Base-by-base conservation (phyloP, 2,888 invertebrate genomes). In the Eilema depressum region DNA sequence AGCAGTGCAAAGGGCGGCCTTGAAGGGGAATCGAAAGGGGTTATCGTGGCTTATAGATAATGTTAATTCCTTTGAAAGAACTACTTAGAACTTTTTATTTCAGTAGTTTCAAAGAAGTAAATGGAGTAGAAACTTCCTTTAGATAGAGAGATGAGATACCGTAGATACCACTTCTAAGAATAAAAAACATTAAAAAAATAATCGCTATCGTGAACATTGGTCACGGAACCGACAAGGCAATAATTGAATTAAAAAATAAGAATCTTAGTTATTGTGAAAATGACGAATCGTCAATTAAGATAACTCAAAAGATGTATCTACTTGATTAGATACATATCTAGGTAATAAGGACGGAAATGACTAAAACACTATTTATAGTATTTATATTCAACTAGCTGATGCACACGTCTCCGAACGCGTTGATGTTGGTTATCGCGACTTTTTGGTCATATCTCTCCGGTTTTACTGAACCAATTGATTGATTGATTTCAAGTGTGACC, bases 161-260 rank as follows among this genome's bases (percentile, higher is more conserved):
- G 17, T 4, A 12, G 12, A 12, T 14, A 14, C 5, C 3, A 41
- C 17, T 41, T 41, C 17, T 7, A 47, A 47, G 20, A 20, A 47
- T 20, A 33, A 41, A 41, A 17, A 41, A 41, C 5, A 20, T 4
- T 5, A 53, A 53, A 53, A 20, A 20, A 8, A 53, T 37, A 37
- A 53, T 53, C 53, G 20, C 20, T 53, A 53, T 53, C 53, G 3
- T 53, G n/a, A 53, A 53, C 10, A 53, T n/a, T 20, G 53, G 53
- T 10, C 53, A 53, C 53, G n/a, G 20, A n/a, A n/a, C 53, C 10
- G 53, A 59, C 26, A 26, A 59, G 59, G 28, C 17, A 25, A 59
- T 59, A 59, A 59, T 59, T 59, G 59, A 59, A 26, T 59, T 53
- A 53, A 53, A 53, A 53, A 53, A 53, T 59, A 59, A 59, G 59